These are phyloP conservation scores for Hyperoplus lanceolatus DNA, from an alignment of 2,797 vertebrate species.

Conservation along the genomic window DNA sequence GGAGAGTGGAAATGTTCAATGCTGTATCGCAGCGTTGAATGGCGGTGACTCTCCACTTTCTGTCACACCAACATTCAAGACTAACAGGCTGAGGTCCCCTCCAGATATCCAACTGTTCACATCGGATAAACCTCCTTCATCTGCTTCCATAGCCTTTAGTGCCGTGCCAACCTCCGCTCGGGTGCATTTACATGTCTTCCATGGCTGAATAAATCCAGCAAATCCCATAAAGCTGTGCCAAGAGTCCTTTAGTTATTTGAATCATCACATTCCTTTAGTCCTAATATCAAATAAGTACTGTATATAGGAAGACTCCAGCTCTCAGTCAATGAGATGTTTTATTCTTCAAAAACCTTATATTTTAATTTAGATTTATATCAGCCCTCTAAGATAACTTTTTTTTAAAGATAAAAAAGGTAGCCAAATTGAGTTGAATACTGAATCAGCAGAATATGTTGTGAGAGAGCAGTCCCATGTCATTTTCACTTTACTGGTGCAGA, in stretches of 20 bases:
- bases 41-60: conserved; percentile 30
- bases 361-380: neutral
- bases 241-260: conserved; percentile 12
- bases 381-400: neutral
- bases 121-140: conserved; percentile 61
- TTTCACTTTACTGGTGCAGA: neutral
- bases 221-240: conserved; percentile 3
- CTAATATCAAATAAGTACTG: neutral
- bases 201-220: conserved; percentile 40
- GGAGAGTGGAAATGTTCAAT: neutral
- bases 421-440: neutral
- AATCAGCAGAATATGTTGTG: conserved; percentile 5
- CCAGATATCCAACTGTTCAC: conserved; percentile 55
- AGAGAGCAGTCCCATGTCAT: neutral
- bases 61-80: conserved; percentile 60
- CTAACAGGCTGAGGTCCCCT: conserved; percentile 54
- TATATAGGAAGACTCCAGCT: neutral
- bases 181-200: conserved; percentile 35
- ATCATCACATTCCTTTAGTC: neutral
- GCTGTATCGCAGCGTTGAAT: conserved; percentile 6
- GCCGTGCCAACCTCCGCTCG: conserved; percentile 32
- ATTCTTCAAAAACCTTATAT: neutral
- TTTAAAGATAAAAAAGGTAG: neutral
- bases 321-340: neutral
- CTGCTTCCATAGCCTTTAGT: conserved; percentile 25